Evolutionary conservation across 2,113 vertebrate genomes (phyloP).

Genomic region (Lepus americanus): DNA sequence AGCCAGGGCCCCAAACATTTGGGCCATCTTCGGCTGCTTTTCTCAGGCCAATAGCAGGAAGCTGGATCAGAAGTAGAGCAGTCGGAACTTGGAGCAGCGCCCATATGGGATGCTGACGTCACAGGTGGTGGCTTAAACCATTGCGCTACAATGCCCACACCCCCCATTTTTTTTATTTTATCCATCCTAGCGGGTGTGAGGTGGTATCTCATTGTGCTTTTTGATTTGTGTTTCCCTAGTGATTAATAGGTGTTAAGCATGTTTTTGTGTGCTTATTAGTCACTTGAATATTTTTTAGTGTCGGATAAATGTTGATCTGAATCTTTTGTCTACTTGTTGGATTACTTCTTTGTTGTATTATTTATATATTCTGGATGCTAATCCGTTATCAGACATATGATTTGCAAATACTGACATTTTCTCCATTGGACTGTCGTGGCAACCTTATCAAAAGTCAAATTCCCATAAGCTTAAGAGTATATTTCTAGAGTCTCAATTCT

Average conservation of each 20-base stretch:
- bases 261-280: neutral
- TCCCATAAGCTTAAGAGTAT: neutral
- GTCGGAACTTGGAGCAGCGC: too few species aligned
- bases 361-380: neutral
- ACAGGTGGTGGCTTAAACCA: too few species aligned
- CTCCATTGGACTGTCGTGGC: neutral
- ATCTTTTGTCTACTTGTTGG: neutral
- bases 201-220: neutral
- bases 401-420: neutral
- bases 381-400: neutral
- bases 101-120: too few species aligned
- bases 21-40: too few species aligned
- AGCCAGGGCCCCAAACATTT: too few species aligned
- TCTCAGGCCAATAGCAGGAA: too few species aligned
- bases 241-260: neutral
- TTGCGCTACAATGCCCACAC: too few species aligned
- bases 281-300: neutral
- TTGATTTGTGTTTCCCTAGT: neutral
- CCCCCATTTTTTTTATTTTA: neutral
- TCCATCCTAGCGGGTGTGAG: neutral
- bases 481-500: neutral
- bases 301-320: neutral
- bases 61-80: too few species aligned
- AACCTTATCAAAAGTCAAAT: neutral
- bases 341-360: neutral